These are phyloP conservation scores for Drosophila persimilis DNA, from an alignment of 1,140 invertebrate genomes.

Conservation along the genomic window DNA sequence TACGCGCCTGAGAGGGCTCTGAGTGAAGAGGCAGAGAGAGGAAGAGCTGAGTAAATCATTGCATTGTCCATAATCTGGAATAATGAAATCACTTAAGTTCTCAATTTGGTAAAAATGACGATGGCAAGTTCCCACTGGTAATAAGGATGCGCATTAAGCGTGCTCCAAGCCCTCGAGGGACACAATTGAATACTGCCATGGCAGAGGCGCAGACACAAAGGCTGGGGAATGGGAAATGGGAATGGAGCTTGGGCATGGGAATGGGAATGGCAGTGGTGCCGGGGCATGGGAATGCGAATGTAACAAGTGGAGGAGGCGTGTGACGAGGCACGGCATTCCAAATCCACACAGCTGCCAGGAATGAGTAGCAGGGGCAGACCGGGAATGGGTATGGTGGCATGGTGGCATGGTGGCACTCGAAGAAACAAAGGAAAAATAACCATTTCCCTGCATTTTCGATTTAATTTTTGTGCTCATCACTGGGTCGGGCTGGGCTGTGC, in stretches of 20 bases:
- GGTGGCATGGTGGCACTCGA: background rate
- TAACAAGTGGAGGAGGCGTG: slow-evolving; percentile 49
- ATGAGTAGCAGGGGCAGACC: slow-evolving; percentile 7
- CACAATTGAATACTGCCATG: slow-evolving; percentile 71
- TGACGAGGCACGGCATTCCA: background rate
- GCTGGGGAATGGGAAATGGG: background rate
- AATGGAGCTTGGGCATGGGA: background rate
- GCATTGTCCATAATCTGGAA: slow-evolving; percentile 79
- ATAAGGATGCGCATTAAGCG: slow-evolving; percentile 78
- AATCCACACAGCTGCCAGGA: background rate
- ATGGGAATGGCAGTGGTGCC: background rate
- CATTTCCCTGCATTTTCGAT: slow-evolving; percentile 78
- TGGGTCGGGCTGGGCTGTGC: slow-evolving; percentile 18
- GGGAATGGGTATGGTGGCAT: background rate
- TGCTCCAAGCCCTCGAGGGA: slow-evolving; percentile 69
- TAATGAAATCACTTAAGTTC: slow-evolving; percentile 82
- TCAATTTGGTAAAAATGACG: slow-evolving; percentile 74
- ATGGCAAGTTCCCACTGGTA: slow-evolving; percentile 63
- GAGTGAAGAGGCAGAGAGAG: background rate
- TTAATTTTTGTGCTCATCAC: slow-evolving; percentile 76
- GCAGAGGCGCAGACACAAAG: slow-evolving; percentile 24
- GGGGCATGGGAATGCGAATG: slow-evolving; percentile 18
- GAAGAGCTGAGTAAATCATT: slow-evolving; percentile 71
- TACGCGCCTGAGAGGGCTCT: background rate
- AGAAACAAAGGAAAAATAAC: slow-evolving; percentile 69